phyloP scores from a whole-genome alignment of 2,113 vertebrate species.

The Manacus vitellinus region DNA sequence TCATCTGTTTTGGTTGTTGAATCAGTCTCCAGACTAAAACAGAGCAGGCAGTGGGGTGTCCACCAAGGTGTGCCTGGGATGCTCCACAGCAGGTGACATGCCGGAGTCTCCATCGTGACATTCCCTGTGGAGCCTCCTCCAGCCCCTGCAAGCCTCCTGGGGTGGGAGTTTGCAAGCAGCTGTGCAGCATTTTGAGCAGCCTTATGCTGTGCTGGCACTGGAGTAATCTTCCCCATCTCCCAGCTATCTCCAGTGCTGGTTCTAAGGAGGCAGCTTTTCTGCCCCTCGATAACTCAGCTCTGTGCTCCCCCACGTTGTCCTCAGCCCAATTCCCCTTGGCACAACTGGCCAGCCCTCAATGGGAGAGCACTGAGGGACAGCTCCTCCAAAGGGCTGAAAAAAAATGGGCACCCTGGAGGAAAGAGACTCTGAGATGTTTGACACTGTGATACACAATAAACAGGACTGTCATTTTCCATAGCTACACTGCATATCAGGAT shows the following conservation, averaged over 20 bases:
- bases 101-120: neutral
- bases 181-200: neutral
- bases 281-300: neutral
- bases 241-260: neutral
- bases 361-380: neutral
- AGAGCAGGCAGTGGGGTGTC: neutral
- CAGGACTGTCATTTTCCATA: slow-evolving; percentile 10
- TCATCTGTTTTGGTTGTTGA: neutral
- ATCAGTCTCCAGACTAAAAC: neutral
- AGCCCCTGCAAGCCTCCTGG: neutral
- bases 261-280: neutral
- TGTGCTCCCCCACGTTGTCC: neutral
- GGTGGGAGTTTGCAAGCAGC: neutral
- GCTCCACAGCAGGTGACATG: neutral
- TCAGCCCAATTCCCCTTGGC: neutral
- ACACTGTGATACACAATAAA: neutral
- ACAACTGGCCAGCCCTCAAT: neutral
- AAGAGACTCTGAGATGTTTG: neutral
- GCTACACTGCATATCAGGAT: neutral
- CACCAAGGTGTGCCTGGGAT: neutral
- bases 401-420: neutral
- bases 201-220: neutral
- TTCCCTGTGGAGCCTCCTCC: neutral
- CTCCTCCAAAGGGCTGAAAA: neutral
- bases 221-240: neutral